These are phyloP conservation scores for Nettapus auritus DNA, from an alignment of 2,113 vertebrate genomes.

Conservation along the genomic window DNA sequence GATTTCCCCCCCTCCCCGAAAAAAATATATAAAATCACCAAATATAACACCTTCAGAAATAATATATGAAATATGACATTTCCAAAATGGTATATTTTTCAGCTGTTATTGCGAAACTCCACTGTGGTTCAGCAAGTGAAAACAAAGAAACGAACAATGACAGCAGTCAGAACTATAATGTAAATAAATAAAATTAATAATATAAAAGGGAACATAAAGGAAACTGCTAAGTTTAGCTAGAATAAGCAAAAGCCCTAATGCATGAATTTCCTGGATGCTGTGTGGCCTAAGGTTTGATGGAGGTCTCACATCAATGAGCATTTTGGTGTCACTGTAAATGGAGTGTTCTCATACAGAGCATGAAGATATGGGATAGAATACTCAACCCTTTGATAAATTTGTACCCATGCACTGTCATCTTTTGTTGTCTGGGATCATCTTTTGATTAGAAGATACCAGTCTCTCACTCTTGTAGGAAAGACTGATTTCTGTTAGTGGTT, in stretches of 20 bases:
- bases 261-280: neutral
- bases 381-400: neutral
- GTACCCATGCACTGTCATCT: too few species aligned
- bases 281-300: neutral
- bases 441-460: neutral
- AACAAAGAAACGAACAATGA: rapidly evolving
- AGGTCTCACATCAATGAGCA: rapidly evolving
- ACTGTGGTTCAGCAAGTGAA: neutral
- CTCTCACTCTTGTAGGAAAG: neutral
- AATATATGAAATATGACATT: neutral
- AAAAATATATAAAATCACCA: neutral
- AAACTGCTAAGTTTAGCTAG: neutral
- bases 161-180: neutral
- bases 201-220: neutral
- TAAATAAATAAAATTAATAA: neutral
- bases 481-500: rapidly evolving
- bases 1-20: neutral
- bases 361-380: neutral
- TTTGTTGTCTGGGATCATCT: neutral
- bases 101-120: neutral
- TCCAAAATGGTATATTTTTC: neutral
- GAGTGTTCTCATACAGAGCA: neutral
- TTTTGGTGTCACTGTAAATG: rapidly evolving
- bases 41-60: neutral
- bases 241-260: neutral